Evolutionary conservation across 2,797 vertebrate genomes (phyloP), one percentile per base, ranked within the genome.

Genomic region (Xiphorhynchus erythropygius): DNA sequence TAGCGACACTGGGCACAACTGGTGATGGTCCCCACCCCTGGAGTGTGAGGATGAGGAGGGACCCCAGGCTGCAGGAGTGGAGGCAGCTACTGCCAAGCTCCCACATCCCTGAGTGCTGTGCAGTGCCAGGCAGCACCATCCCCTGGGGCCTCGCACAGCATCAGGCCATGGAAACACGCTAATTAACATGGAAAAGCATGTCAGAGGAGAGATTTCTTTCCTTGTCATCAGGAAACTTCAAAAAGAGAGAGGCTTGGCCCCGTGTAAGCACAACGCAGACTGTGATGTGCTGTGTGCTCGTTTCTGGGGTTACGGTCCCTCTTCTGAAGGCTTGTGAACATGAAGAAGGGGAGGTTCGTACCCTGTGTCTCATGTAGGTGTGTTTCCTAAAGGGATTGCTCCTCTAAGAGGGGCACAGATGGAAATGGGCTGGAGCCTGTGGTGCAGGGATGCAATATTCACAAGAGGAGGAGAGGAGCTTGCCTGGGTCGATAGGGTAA

Each of bases 31-130:
- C 1, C 14, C 17, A 14, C 13, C 33, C 18, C 24, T 17, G n/a
- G 23, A 50, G 19, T 0, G 0, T 33, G 71, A 74, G 73, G 77
- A 63, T 64, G 74, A 82, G 62, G 85, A 75, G 57, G 13, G 33
- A 50, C 5, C 7, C 15, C 18, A 49, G 39, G 3, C 28, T 39
- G 55, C 12, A 11, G 57, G 41, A 67, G 44, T 1, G 4, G 32
- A 52, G 21, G 28, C 12, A 62, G 70, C 32, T 70, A 4, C 64
- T 7, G 55, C 69, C 25, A 28, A 74, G 37, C 47, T 85, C 23
- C 71, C 18, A 3, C 37, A 44, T 57, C 76, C 30, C 49, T 3
- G 23, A 71, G 81, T 0, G 0, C 64, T 0, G 1, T 0, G 0
- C 7, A 3, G 28, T 67, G 27, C 64, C 76, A n/a, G 33, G 55